These are phyloP conservation scores for Sesia apiformis DNA, from an alignment of 2,888 invertebrate species.

Conservation along the genomic window DNA sequence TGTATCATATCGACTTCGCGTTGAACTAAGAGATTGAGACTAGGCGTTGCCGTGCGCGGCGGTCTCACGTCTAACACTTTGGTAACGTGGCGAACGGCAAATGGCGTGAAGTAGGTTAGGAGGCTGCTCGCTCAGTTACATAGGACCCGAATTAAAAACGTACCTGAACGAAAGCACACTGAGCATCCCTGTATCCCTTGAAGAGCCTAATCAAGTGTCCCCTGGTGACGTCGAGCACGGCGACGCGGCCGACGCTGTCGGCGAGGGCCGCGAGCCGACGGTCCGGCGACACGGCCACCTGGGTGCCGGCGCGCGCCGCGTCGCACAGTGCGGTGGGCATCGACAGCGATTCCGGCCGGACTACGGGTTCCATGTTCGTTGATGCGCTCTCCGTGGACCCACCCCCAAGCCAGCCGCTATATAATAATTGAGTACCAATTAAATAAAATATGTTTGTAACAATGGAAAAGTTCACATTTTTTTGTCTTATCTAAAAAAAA, in stretches of 20 bases:
- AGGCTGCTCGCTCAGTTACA: no score
- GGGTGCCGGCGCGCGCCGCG: slow-evolving; percentile 81
- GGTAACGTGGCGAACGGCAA: no score
- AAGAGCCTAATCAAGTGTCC: slow-evolving; percentile 90
- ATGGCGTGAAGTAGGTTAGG: no score
- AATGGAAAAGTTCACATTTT: no score
- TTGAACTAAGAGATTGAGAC: no score
- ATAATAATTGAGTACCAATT: slow-evolving; percentile 16
- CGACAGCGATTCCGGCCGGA: slow-evolving; percentile 82
- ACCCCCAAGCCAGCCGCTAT: slow-evolving; percentile 65
- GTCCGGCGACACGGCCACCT: slow-evolving; percentile 86
- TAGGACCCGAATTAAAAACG: slow-evolving; percentile 1
- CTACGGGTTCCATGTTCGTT: slow-evolving; percentile 55
- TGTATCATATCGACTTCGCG: no score
- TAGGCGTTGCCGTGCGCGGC: no score
- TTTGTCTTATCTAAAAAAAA: no score
- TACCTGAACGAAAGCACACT: slow-evolving; percentile 94
- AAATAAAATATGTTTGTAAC: slow-evolving; percentile 2
- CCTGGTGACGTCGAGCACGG: slow-evolving; percentile 86
- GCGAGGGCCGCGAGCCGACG: slow-evolving; percentile 85
- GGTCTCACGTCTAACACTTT: no score
- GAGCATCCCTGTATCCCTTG: slow-evolving; percentile 97
- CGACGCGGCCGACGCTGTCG: slow-evolving; percentile 91
- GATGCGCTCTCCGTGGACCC: slow-evolving; percentile 36
- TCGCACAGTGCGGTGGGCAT: slow-evolving; percentile 90